Evolutionary conservation across 2,888 invertebrate genomes (phyloP), one percentile per base, ranked within the genome.

Genomic region (Ochlodes sylvanus): DNA sequence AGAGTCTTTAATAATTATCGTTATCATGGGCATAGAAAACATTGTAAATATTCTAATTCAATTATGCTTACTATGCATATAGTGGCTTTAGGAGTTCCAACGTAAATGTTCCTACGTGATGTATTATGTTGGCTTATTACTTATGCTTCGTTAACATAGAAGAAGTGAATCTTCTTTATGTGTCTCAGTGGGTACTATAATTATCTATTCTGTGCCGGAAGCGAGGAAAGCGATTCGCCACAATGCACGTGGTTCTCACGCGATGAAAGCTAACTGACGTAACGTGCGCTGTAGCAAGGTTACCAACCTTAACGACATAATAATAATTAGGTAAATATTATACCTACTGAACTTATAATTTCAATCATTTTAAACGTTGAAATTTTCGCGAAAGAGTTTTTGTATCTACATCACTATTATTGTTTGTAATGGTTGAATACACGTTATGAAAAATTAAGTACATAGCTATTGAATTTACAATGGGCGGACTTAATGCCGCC

Each of bases 141-240:
- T 7, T 38, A 10, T 38, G 38, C 38, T 10, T 27, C 7, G 38
- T 9, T 9, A 10, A 10, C 7, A 15, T 42, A 42, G 38, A 15
- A 44, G 19, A 10, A 50, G 50, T 50, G 50, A 17, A 15, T 44
- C 44, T 44, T 50, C 9, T 54, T 14, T 54, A 9, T 10, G 38
- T 38, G 54, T 32, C 27, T 27, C 14, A 27, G 21, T 21, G 14
- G 14, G 52, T 52, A 47, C 6, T 44, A 44, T 19, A 19, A 19
- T 50, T 50, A 50, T 19, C 50, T 50, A 19, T 19, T 27, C 27
- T 50, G 10, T 19, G 50, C 80, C 80, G 81, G 78, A 77, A 80
- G 82, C 85, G 85, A 88, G 82, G 90, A 90, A 91, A 91, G 89
- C 89, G 89, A 88, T 85, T 85, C 81, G 77, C 78, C 74, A 80